phyloP scores from a whole-genome alignment of 2,888 invertebrate genomes.

The Agrochola lota region DNA sequence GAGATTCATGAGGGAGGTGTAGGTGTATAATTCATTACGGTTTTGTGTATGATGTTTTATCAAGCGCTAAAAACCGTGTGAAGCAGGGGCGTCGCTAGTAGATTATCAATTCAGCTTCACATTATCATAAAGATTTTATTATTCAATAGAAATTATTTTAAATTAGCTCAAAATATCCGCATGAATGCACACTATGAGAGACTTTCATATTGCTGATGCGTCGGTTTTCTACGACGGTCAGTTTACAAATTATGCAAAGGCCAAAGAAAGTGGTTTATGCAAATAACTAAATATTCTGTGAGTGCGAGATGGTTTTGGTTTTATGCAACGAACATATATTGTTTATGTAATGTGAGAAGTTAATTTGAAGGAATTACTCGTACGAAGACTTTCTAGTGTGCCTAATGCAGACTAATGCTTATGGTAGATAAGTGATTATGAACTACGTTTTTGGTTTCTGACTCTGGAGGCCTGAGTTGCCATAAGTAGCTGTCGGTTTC shows the following conservation, averaged over 20 bases:
- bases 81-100: no score
- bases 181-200: slow-evolving; percentile 31
- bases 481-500: background rate
- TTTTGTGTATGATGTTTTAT: no score
- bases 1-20: no score
- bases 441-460: background rate
- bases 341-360: slow-evolving; percentile 60
- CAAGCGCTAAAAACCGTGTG: no score
- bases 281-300: slow-evolving; percentile 61
- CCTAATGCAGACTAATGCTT: background rate
- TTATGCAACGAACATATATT: slow-evolving; percentile 49
- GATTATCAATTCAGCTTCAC: background rate
- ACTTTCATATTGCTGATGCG: slow-evolving; percentile 64
- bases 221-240: slow-evolving; percentile 37
- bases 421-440: background rate
- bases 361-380: slow-evolving; percentile 33
- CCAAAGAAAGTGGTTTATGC: slow-evolving; percentile 72
- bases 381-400: slow-evolving; percentile 56
- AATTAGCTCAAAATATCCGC: slow-evolving; percentile 14
- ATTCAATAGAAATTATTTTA: slow-evolving; percentile 4
- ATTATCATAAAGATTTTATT: background rate
- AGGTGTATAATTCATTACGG: no score
- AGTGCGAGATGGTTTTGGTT: slow-evolving; percentile 56
- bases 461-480: background rate
- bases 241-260: slow-evolving; percentile 66